Evolutionary conservation across 2,888 invertebrate genomes (phyloP).

Genomic region (Acanthopleura granulata): DNA sequence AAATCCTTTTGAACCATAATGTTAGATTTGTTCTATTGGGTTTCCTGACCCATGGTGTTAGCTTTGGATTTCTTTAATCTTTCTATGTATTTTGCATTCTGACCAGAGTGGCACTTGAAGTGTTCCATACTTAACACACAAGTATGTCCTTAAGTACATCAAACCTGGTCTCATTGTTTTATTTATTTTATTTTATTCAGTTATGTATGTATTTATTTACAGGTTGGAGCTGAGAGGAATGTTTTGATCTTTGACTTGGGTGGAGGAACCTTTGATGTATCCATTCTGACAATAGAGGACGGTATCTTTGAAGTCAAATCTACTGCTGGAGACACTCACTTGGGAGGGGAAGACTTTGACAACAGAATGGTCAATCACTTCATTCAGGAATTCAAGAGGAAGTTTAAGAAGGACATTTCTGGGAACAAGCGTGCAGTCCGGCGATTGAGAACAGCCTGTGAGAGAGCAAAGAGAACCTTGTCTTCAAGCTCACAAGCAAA

Average conservation of each 20-base stretch:
- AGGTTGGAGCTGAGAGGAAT: constrained; percentile 71
- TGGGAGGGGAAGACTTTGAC: constrained; percentile 87
- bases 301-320: constrained; percentile 93
- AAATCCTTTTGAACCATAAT: no score
- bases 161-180: background rate
- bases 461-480: constrained; percentile 76
- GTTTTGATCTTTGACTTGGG: constrained; percentile 78
- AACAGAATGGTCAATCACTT: constrained; percentile 70
- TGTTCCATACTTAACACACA: no score
- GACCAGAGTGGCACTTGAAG: no score
- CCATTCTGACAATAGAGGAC: constrained; percentile 95
- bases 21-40: no score
- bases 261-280: constrained; percentile 96
- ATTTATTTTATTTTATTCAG: background rate
- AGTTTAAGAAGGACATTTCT: constrained; percentile 69
- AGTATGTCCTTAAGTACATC: background rate
- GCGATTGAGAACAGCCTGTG: constrained; percentile 91
- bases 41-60: no score
- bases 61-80: no score
- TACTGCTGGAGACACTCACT: constrained; percentile 95
- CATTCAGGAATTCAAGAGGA: constrained; percentile 68
- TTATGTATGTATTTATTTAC: constrained; percentile 19
- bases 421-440: constrained; percentile 90
- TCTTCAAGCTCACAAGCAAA: constrained; percentile 73
- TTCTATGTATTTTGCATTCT: no score